phyloP scores from a whole-genome alignment of 2,888 invertebrate species.

The Orchesella flavescens region DNA sequence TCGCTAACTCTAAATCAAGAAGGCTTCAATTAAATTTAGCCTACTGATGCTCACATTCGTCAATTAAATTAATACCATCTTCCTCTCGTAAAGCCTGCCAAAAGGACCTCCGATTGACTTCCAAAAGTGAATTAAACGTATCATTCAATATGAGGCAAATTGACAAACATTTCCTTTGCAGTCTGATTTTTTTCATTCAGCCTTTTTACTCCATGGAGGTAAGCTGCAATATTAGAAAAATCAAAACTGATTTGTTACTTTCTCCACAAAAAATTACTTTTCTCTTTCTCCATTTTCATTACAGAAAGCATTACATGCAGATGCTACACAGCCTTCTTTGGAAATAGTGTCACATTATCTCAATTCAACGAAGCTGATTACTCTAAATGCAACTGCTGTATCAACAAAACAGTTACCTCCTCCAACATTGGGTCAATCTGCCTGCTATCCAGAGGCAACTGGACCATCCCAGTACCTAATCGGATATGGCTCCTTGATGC shows the following conservation, averaged over 20 bases:
- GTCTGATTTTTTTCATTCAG: neutral
- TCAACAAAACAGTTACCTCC: slow-evolving; percentile 23
- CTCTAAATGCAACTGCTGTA: neutral
- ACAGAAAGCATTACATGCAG: too few relatives aligned
- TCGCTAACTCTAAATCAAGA: too few relatives aligned
- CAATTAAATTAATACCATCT: too few relatives aligned
- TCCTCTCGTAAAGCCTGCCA: too few relatives aligned
- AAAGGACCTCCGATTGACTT: too few relatives aligned
- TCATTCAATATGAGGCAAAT: too few relatives aligned
- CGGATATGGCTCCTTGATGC: slow-evolving; percentile 67
- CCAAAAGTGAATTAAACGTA: too few relatives aligned
- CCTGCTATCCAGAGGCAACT: slow-evolving; percentile 47
- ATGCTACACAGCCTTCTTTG: neutral
- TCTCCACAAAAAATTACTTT: neutral
- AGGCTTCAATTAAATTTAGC: too few relatives aligned
- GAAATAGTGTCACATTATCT: neutral
- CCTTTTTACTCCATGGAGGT: neutral
- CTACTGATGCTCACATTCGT: too few relatives aligned
- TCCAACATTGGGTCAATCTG: neutral
- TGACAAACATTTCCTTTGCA: neutral
- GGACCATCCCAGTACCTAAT: slow-evolving; percentile 57
- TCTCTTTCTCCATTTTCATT: too few relatives aligned
- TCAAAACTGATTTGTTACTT: neutral
- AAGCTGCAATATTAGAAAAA: neutral
- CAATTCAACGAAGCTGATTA: neutral